A percentile compares a stretch with the other conserved stretches of the same genome.
Conservation (phyloP, 2,797 vertebrate species). For the Sphenodon punctatus region DNA sequence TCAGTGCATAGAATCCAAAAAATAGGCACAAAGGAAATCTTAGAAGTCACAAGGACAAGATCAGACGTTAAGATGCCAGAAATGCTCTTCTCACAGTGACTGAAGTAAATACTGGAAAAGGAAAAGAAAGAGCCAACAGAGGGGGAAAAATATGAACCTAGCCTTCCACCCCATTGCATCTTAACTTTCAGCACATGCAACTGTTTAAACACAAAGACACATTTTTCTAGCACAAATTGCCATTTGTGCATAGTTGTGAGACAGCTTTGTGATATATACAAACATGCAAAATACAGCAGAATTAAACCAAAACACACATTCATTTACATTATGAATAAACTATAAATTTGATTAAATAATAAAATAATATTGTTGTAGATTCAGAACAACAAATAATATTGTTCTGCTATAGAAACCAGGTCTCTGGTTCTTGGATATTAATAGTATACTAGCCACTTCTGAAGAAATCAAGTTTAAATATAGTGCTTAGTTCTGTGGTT, state of each 20-base stretch:
- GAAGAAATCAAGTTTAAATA: conserved; percentile 3
- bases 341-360: too few relatives aligned
- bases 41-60: not conserved
- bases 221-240: too few relatives aligned
- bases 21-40: not conserved
- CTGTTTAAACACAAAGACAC: accelerated
- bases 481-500: not conserved
- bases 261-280: not conserved
- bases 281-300: not conserved
- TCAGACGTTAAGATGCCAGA: not conserved
- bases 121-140: conserved; percentile 13
- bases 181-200: accelerated
- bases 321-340: too few relatives aligned
- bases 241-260: not conserved
- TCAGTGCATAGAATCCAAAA: not conserved
- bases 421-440: not conserved
- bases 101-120: not conserved
- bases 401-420: too few relatives aligned
- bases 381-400: too few relatives aligned
- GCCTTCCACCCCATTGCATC: not conserved
- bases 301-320: too few relatives aligned
- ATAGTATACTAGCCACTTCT: accelerated
- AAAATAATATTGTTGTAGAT: too few relatives aligned
- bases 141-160: not conserved
- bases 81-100: not conserved